Percentiles rank a stretch among this genome's conserved stretches.
Conservation (phyloP, 1,140 invertebrate species). For the Chrysopa pallens region DNA sequence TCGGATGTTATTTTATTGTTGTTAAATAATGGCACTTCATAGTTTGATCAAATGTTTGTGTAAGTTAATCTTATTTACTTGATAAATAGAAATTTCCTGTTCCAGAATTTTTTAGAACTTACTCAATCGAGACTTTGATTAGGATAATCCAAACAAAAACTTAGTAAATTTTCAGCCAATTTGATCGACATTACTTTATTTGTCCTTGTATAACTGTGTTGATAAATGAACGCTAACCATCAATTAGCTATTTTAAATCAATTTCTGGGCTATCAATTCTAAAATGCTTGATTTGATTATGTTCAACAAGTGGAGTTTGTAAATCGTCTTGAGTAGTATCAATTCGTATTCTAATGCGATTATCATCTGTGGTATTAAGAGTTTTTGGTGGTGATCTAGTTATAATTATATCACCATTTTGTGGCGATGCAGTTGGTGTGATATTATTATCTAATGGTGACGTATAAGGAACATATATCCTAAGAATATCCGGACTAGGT, state of each 20-base stretch:
- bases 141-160: too few species aligned
- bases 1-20: too few species aligned
- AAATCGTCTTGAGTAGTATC: constrained; percentile 42
- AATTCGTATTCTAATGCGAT: constrained; percentile 44
- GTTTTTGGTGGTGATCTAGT: constrained; percentile 21
- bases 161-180: too few species aligned
- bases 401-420: constrained; percentile 31
- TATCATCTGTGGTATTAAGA: constrained; percentile 26
- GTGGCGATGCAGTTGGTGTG: constrained; percentile 28
- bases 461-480: constrained; percentile 57
- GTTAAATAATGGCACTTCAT: too few species aligned
- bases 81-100: too few species aligned
- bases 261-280: constrained; percentile 30
- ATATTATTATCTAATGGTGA: constrained; percentile 18
- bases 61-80: too few species aligned
- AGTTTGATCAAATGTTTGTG: too few species aligned
- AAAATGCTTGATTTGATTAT: constrained; percentile 34
- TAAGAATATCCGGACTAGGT: constrained; percentile 45
- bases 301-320: constrained; percentile 48
- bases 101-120: too few species aligned
- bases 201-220: too few species aligned
- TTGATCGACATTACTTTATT: too few species aligned
- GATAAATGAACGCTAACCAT: background rate
- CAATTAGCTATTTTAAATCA: constrained; percentile 22
- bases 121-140: too few species aligned